These are phyloP conservation scores for Plodia interpunctella DNA, from an alignment of 1,140 invertebrate genomes.

Conservation along the genomic window DNA sequence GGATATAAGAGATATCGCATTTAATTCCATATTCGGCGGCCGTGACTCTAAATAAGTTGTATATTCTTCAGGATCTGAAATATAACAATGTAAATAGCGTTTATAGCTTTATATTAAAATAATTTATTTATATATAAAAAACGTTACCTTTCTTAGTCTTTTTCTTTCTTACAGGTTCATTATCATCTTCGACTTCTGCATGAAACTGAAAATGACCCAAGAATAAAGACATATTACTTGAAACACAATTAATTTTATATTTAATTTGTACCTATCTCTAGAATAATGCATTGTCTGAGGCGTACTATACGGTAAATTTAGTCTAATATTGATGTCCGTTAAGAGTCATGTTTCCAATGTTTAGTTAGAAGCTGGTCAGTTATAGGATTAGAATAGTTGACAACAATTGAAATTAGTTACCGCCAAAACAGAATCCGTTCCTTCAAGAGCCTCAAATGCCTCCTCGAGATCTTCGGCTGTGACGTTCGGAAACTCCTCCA, in stretches of 20 bases:
- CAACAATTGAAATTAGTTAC: slow-evolving; percentile 57
- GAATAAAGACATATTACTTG: not conserved
- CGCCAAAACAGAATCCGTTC: slow-evolving; percentile 78
- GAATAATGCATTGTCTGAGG: too few species aligned
- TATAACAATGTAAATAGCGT: too few species aligned
- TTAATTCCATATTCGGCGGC: slow-evolving; percentile 81
- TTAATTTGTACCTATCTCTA: too few species aligned
- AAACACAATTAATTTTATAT: too few species aligned
- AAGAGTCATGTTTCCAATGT: too few species aligned
- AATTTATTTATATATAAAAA: too few species aligned
- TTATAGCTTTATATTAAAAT: too few species aligned
- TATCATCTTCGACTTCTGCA: slow-evolving; percentile 78
- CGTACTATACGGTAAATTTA: too few species aligned
- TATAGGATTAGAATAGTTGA: too few species aligned
- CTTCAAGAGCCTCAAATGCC: slow-evolving; percentile 77
- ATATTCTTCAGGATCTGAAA: slow-evolving; percentile 78
- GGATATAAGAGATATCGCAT: slow-evolving; percentile 80
- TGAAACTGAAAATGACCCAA: slow-evolving; percentile 79
- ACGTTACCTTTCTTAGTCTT: slow-evolving; percentile 44
- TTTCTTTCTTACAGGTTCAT: slow-evolving; percentile 26
- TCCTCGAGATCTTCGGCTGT: slow-evolving; percentile 75
- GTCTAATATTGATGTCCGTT: too few species aligned
- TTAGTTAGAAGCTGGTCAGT: too few species aligned
- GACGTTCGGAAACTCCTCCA: slow-evolving; percentile 82
- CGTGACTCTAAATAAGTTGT: slow-evolving; percentile 80